A percentile compares a stretch with the other conserved stretches of the same genome.
Evolutionary conservation across 2,797 vertebrate species (phyloP).

Genomic region (Semaprochilodus insignis): DNA sequence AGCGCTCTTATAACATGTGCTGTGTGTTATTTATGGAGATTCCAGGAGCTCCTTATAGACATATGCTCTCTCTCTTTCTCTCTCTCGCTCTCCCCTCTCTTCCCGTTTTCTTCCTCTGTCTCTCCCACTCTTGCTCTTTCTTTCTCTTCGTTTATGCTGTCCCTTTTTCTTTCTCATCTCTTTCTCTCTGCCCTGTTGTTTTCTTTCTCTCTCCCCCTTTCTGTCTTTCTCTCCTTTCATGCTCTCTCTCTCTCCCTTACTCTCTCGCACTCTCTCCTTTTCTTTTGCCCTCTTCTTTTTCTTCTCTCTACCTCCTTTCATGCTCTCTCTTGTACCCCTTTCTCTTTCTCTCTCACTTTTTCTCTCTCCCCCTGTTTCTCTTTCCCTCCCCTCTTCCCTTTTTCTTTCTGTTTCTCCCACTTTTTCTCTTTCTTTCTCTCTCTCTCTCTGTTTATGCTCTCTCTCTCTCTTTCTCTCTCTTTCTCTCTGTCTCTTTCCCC

Average conservation of each 20-base stretch:
- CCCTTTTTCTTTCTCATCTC: not conserved
- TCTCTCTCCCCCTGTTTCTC: not conserved
- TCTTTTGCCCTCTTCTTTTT: not conserved
- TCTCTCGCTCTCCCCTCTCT: not conserved
- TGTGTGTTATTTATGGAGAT: constrained; percentile 68
- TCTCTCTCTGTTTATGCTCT: too few species aligned
- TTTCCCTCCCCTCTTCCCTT: too few species aligned
- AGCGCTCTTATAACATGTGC: constrained; percentile 56
- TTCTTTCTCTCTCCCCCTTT: not conserved
- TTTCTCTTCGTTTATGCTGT: not conserved
- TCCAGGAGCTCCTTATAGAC: constrained; percentile 50
- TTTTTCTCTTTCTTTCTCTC: too few species aligned
- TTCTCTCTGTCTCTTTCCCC: too few species aligned
- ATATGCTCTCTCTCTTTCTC: not conserved
- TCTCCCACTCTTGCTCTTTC: not conserved
- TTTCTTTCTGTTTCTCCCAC: too few species aligned
- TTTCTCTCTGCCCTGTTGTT: not conserved
- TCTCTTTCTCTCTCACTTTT: not conserved
- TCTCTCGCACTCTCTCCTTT: constrained; percentile 23
- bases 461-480: too few species aligned
- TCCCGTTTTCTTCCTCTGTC: not conserved
- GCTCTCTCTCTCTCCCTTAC: not conserved
- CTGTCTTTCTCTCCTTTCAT: not conserved
- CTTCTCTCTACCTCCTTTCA: not conserved
- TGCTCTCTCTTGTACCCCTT: too few species aligned